A percentile compares a stretch with the other conserved stretches of the same genome.
Conservation (phyloP, 2,797 vertebrate genomes). For the Amblyopsis hoosieri region DNA sequence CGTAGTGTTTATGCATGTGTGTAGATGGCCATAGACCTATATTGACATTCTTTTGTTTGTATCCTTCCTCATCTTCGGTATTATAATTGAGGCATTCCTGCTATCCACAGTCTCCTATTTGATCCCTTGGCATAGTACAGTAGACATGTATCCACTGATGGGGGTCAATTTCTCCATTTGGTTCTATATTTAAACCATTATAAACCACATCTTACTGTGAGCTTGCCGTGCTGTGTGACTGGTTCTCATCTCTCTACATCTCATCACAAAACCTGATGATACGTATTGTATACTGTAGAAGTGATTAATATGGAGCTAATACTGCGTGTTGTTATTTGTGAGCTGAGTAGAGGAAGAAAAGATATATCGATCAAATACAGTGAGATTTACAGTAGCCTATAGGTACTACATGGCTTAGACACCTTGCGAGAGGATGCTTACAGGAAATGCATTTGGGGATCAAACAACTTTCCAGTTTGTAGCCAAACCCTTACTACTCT, state of each 20-base stretch:
- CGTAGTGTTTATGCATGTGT: conserved; percentile 23
- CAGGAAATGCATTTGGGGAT: too few relatives aligned
- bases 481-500: background rate
- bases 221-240: conserved; percentile 19
- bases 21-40: conserved; percentile 25
- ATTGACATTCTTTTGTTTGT: conserved; percentile 15
- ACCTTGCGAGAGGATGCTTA: too few relatives aligned
- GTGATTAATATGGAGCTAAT: conserved; percentile 3
- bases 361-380: too few relatives aligned
- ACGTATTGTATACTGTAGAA: background rate
- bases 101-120: conserved; percentile 18
- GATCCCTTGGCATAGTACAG: background rate
- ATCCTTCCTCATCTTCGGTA: conserved; percentile 15
- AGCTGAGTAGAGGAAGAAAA: conserved; percentile 7
- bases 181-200: conserved; percentile 42
- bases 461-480: background rate
- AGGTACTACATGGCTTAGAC: too few relatives aligned
- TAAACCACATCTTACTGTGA: conserved; percentile 16
- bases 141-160: conserved; percentile 2
- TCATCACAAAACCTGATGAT: conserved; percentile 34
- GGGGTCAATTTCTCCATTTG: conserved; percentile 4
- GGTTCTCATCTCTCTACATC: conserved; percentile 26
- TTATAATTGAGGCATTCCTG: conserved; percentile 9
- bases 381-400: too few relatives aligned
- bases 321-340: background rate